Base-by-base conservation (phyloP, 2,888 invertebrate genomes). In the Plagodis pulveraria region DNA sequence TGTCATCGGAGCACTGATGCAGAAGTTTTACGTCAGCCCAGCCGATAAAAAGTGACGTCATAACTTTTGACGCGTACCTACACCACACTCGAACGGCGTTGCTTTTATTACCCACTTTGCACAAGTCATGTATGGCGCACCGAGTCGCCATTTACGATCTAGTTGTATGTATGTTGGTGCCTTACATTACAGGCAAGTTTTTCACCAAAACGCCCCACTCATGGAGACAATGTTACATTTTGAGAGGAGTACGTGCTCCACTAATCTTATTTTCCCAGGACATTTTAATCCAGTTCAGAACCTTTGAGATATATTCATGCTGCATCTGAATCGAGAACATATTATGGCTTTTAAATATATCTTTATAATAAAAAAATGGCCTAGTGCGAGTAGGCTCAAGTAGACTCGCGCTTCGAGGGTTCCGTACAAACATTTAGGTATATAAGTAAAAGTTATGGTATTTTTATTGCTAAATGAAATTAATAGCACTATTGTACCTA, bases 111-210 rank as follows among this genome's bases (percentile, higher is more conserved):
- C 64, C 46, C 58, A 56, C 54, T 55, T 61, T 50, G 56, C 56
- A 58, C 58, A 63, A 65, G 48, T 65, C 57, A 58, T 68, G 62
- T 56, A 59, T 64, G 59, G 49, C 53, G 55, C 63, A 64, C 50
- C 41, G 12, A 50, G 56, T 63, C 50, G 56, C 22, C 56, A 46
- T 67, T 69, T 66, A 69, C 64, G 69, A 65, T 44, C 63, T 52
- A 10, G 34, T 60, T 49, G 55, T 56, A 62, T 49, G 55, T 56
- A 62, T 61, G 68, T 63, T 46, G 50, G 61, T n/a, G 58, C 53
- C 58, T 60, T 52, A 62, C 62, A 63, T 69, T 69, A 65, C 63
- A 33, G 33, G 38, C 50, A 69, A 70, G 62, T 69, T 71, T 66
- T 68, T 67, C 66, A 56, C 52, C 53, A 50, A 62, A 56, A 64